These are phyloP conservation scores for Drosophila birchii DNA, from an alignment of 2,888 invertebrate species.

Conservation along the genomic window DNA sequence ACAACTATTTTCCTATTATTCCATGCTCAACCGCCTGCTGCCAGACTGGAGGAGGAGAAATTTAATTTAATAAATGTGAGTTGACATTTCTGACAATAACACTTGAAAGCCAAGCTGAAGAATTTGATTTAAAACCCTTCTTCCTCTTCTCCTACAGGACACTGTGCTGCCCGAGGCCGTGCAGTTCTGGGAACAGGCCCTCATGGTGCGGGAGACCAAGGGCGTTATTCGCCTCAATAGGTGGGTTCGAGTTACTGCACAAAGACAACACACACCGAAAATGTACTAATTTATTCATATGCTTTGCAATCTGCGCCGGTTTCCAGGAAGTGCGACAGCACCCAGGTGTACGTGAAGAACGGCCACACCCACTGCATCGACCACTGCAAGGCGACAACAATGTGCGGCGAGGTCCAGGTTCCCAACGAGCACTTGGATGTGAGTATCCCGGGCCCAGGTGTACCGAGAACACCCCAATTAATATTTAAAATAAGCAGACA, in stretches of 20 bases:
- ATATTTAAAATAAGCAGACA: not conserved
- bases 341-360: conserved; percentile 93
- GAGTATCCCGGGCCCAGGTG: conserved; percentile 82
- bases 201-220: conserved; percentile 94
- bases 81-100: conserved; percentile 75
- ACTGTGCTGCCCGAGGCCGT: conserved; percentile 96
- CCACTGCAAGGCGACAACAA: conserved; percentile 92
- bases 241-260: conserved; percentile 85
- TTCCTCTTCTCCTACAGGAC: conserved; percentile 86
- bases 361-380: conserved; percentile 95
- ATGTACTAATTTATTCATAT: conserved; percentile 17
- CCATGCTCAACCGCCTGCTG: conserved; percentile 5
- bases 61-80: conserved; percentile 96
- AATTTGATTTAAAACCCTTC: conserved; percentile 3
- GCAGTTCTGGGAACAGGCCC: conserved; percentile 96
- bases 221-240: conserved; percentile 94
- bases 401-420: conserved; percentile 98
- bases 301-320: not conserved
- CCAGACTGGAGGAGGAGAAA: conserved; percentile 92
- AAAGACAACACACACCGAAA: conserved; percentile 1
- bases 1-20: conserved; percentile 72
- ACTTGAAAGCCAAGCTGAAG: not conserved
- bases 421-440: conserved; percentile 97
- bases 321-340: conserved; percentile 92
- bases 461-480: not conserved